These are phyloP conservation scores for Anneissia japonica DNA, from an alignment of 35 echinoderm and acorn worm genomes.

Conservation along the genomic window DNA sequence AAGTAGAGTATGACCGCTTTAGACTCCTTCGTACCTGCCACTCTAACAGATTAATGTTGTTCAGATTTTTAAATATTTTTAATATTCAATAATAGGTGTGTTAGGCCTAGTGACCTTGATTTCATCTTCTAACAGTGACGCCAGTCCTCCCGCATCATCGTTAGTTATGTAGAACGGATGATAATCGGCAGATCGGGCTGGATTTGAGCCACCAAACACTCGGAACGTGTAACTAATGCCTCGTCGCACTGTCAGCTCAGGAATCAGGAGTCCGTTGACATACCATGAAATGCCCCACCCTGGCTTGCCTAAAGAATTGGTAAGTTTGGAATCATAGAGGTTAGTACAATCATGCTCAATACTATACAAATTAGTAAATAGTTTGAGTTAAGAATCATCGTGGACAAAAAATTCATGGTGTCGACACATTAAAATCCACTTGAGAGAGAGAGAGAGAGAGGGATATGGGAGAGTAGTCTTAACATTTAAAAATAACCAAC, in stretches of 20 bases:
- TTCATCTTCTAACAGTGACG: constrained; percentile 14
- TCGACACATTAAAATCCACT: not conserved
- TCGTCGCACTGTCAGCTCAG: constrained; percentile 40
- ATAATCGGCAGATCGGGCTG: constrained; percentile 27
- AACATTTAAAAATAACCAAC: no score
- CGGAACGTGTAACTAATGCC: constrained; percentile 61
- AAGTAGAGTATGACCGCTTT: no score
- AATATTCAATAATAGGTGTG: no score
- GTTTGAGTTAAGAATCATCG: not conserved
- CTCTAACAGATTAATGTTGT: no score
- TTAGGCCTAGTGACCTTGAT: constrained; percentile 39
- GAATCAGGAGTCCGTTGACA: constrained; percentile 60
- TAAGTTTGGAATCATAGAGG: not conserved
- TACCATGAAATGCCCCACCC: constrained; percentile 86
- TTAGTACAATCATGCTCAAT: not conserved
- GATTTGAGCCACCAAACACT: constrained; percentile 47
- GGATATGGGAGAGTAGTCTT: no score
- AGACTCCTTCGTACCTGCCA: no score
- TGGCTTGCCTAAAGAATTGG: constrained; percentile 23
- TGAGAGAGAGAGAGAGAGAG: no score
- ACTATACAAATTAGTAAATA: not conserved
- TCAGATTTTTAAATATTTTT: no score
- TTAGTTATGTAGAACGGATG: constrained; percentile 90
- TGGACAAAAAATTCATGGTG: not conserved
- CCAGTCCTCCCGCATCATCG: constrained; percentile 49